Conservation (phyloP, 92 coral and sea anemone genomes). For the Phenganax stokvisi region DNA sequence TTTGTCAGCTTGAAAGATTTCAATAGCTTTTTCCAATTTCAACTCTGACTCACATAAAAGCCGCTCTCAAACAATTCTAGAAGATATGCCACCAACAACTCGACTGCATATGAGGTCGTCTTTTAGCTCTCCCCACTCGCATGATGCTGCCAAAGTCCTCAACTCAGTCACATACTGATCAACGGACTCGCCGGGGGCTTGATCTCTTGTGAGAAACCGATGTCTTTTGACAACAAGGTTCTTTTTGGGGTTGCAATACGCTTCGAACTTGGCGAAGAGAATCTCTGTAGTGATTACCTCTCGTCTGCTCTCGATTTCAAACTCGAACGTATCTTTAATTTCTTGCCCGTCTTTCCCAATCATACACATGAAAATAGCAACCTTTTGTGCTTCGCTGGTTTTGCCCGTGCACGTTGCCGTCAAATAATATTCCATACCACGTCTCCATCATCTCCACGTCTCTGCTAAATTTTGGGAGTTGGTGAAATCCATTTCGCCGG, state of each 20-base stretch:
- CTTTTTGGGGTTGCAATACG: slow-evolving; percentile 26
- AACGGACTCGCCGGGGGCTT: slow-evolving; percentile 26
- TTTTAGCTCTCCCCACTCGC: slow-evolving; percentile 19
- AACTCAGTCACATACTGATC: slow-evolving; percentile 36
- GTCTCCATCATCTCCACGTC: slow-evolving; percentile 39
- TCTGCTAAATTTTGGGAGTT: slow-evolving; percentile 33
- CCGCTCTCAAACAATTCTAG: slow-evolving; percentile 33
- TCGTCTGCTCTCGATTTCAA: slow-evolving; percentile 5
- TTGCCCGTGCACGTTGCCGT: slow-evolving; percentile 2
- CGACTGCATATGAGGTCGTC: slow-evolving; percentile 27
- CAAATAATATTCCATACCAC: slow-evolving; percentile 37
- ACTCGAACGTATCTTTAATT: slow-evolving; percentile 22
- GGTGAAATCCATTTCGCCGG: slow-evolving; percentile 39
- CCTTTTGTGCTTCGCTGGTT: slow-evolving; percentile 17
- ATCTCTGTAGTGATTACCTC: slow-evolving; percentile 16
- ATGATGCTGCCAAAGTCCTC: slow-evolving; percentile 8
- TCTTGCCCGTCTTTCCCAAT: slow-evolving; percentile 27
- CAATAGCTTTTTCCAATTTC: slow-evolving; percentile 33
- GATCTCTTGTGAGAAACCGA: slow-evolving; percentile 25
- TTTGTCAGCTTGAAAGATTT: slow-evolving; percentile 16
- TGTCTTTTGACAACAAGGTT: slow-evolving; percentile 36
- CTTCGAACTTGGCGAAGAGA: slow-evolving; percentile 12
- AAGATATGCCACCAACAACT: slow-evolving; percentile 31
- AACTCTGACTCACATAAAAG: slow-evolving; percentile 27
- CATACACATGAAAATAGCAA: slow-evolving; percentile 36